Percentiles rank a stretch among this genome's conserved stretches.
These are phyloP conservation scores for Ferrisia virgata DNA, from an alignment of 2,888 invertebrate genomes.

Conservation along the genomic window DNA sequence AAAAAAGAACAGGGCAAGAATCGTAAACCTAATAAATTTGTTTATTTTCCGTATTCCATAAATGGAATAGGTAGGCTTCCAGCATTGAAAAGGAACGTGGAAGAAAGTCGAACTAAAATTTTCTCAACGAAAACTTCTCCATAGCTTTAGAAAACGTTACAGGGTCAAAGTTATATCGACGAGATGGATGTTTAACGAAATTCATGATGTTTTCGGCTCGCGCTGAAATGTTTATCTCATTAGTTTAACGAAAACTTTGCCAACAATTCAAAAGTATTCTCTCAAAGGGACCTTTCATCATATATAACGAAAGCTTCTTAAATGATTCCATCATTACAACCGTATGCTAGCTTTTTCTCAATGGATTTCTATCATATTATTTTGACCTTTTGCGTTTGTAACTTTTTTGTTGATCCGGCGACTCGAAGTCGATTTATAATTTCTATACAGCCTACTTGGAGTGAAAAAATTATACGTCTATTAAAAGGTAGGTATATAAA, in stretches of 20 bases:
- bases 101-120: background rate
- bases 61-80: background rate
- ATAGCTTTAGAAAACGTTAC: background rate
- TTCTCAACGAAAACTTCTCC: background rate
- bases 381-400: background rate
- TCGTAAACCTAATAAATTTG: background rate
- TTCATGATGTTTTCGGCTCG: background rate
- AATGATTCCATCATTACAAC: background rate
- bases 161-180: background rate
- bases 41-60: background rate
- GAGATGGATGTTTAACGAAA: background rate
- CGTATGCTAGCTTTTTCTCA: background rate
- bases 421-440: background rate
- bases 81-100: background rate
- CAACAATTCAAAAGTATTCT: background rate
- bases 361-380: background rate
- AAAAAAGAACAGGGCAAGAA: background rate
- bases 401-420: background rate
- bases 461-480: no score
- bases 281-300: background rate
- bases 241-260: background rate
- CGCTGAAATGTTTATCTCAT: background rate
- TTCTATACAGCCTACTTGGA: no score
- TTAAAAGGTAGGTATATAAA: no score
- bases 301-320: background rate